A percentile compares a stretch with the other conserved stretches of the same genome.
Conservation (phyloP, 2,888 invertebrate species). For the Danaus chrysippus region DNA sequence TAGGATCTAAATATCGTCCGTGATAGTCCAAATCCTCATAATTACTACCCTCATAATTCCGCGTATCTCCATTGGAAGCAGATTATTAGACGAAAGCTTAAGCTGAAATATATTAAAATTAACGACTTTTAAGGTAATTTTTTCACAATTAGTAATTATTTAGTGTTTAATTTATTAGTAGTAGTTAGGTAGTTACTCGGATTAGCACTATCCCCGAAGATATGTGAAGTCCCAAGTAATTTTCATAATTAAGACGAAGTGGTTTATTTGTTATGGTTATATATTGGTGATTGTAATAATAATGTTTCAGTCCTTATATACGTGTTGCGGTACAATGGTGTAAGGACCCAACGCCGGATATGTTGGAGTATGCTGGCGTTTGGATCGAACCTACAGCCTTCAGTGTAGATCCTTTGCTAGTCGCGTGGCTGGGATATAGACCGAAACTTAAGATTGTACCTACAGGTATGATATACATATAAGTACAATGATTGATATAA, state of each 20-base stretch:
- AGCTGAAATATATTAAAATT: too few species aligned
- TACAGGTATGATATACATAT: slow-evolving; percentile 36
- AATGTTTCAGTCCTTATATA: slow-evolving; percentile 50
- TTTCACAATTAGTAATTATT: too few species aligned
- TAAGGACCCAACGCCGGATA: slow-evolving; percentile 23
- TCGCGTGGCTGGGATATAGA: slow-evolving; percentile 81
- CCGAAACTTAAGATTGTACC: slow-evolving; percentile 37
- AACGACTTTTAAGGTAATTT: too few species aligned
- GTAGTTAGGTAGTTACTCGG: too few species aligned
- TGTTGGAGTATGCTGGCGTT: slow-evolving; percentile 54
- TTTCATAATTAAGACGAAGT: too few species aligned
- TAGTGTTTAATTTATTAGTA: too few species aligned
- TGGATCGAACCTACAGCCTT: slow-evolving; percentile 56
- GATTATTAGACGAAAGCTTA: too few species aligned
- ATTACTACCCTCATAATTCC: too few species aligned
- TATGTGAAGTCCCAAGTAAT: neutral
- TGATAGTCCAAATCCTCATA: too few species aligned
- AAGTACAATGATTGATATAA: neutral
- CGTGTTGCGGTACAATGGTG: slow-evolving; percentile 56
- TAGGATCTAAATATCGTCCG: too few species aligned
- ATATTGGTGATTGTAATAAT: neutral
- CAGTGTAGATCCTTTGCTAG: slow-evolving; percentile 81
- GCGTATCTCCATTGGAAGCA: too few species aligned
- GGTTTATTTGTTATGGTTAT: neutral
- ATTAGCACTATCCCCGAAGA: too few species aligned